Conservation (phyloP, 2,113 vertebrate genomes). For the Xenopus borealis region DNA sequence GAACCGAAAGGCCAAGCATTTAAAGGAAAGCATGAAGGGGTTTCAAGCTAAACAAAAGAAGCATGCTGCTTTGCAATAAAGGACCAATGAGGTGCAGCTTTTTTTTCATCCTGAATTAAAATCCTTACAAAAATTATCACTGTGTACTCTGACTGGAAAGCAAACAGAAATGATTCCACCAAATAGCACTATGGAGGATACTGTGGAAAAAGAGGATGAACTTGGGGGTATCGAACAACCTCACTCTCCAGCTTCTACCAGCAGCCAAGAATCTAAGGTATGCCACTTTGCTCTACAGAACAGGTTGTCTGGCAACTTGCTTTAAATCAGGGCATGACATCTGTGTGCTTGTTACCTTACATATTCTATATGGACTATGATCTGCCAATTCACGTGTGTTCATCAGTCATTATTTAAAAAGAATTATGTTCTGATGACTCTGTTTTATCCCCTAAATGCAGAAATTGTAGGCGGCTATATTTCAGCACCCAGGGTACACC, state of each 20-base stretch:
- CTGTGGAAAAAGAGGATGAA: slow-evolving; percentile 36
- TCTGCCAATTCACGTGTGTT: too few species aligned
- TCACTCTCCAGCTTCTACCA: slow-evolving; percentile 35
- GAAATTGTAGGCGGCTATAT: too few species aligned
- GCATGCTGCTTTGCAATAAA: background rate
- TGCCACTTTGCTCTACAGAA: background rate
- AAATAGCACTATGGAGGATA: slow-evolving; percentile 25
- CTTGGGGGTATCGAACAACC: slow-evolving; percentile 30
- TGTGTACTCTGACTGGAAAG: background rate
- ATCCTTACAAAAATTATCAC: background rate
- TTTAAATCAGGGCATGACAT: too few species aligned
- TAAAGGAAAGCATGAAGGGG: slow-evolving; percentile 1
- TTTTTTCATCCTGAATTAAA: background rate
- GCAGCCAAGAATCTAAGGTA: slow-evolving; percentile 46
- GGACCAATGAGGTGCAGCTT: background rate
- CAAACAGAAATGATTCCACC: slow-evolving; percentile 27
- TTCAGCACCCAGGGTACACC: too few species aligned
- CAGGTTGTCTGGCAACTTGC: background rate
- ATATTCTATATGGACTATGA: too few species aligned
- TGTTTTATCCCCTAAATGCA: too few species aligned
- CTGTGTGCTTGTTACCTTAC: too few species aligned
- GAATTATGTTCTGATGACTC: too few species aligned
- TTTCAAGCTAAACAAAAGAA: background rate
- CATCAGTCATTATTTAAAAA: too few species aligned
- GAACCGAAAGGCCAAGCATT: background rate